Conservation (phyloP, 2,888 invertebrate species). For the Morpho achilles region DNA sequence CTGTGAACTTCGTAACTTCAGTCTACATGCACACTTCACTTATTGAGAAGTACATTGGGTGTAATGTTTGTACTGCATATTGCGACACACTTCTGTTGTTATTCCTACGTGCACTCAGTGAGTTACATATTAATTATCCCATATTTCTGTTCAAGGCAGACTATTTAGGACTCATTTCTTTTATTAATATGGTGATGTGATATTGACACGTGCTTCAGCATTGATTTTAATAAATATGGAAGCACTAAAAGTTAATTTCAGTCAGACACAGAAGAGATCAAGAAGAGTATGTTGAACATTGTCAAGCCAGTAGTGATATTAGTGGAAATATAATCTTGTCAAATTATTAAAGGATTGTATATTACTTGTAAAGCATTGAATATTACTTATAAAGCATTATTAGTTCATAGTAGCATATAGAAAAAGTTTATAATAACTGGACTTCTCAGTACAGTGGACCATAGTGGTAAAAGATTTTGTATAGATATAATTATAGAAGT, state of each 20-base stretch:
- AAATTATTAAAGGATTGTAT: too few relatives aligned
- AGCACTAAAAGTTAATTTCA: not conserved
- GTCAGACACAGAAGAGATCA: conserved; percentile 25
- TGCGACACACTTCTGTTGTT: conserved; percentile 67
- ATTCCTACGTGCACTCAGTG: conserved; percentile 78
- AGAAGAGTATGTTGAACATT: not conserved
- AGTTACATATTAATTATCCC: conserved; percentile 72
- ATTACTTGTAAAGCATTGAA: too few relatives aligned
- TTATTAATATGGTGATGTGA: not conserved
- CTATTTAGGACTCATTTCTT: conserved; percentile 10
- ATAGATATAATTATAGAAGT: too few relatives aligned
- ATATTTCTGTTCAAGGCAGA: conserved; percentile 57
- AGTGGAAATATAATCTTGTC: not conserved
- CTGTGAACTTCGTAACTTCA: conserved; percentile 73
- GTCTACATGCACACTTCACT: conserved; percentile 72
- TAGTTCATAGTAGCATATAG: too few relatives aligned
- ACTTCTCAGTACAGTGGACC: too few relatives aligned
- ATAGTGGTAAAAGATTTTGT: too few relatives aligned
- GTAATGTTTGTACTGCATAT: conserved; percentile 67
- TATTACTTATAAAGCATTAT: too few relatives aligned
- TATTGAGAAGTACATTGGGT: conserved; percentile 63
- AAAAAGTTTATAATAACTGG: too few relatives aligned
- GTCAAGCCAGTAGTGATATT: not conserved
- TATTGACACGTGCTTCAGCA: not conserved
- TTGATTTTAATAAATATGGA: not conserved